Conservation (phyloP, 2,797 vertebrate species). For the Anguilla pacifica region DNA sequence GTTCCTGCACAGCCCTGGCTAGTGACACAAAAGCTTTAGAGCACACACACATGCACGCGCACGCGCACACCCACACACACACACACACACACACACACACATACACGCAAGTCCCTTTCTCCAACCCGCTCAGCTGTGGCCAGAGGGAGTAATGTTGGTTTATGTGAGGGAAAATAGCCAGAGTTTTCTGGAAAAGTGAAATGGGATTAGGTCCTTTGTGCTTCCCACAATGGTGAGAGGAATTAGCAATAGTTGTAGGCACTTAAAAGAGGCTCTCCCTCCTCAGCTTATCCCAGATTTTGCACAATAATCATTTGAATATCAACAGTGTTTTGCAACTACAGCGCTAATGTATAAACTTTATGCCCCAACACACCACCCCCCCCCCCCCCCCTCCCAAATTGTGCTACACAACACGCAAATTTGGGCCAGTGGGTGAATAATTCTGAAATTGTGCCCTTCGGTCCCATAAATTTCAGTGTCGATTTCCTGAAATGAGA, state of each 20-base stretch:
- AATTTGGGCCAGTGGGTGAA: conserved; percentile 60
- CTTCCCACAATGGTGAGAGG: conserved; percentile 93
- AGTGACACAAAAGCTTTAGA: conserved; percentile 95
- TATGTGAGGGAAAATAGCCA: conserved; percentile 98
- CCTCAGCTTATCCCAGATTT: conserved; percentile 99
- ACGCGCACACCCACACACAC: conserved; percentile 96
- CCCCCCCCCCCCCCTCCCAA: conserved; percentile 80
- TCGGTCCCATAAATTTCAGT: background rate
- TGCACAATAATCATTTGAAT: conserved; percentile 99
- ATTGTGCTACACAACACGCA: conserved; percentile 77
- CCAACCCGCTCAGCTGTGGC: conserved; percentile 91
- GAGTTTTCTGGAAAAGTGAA: conserved; percentile 95
- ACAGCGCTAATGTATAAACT: conserved; percentile 99
- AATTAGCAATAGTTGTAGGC: conserved; percentile 99
- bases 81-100: conserved; percentile 97
- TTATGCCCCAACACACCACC: conserved; percentile 81
- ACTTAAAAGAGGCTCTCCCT: conserved; percentile 99
- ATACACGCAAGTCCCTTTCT: conserved; percentile 94
- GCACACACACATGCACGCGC: conserved; percentile 97
- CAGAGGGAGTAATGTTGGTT: conserved; percentile 99
- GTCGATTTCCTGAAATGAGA: background rate
- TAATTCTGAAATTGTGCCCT: conserved; percentile 17
- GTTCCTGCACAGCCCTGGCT: conserved; percentile 89
- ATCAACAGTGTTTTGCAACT: conserved; percentile 99
- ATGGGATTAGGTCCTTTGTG: conserved; percentile 99